These are phyloP conservation scores for Drosophila mayri DNA, from an alignment of 1,140 invertebrate genomes.

Conservation along the genomic window DNA sequence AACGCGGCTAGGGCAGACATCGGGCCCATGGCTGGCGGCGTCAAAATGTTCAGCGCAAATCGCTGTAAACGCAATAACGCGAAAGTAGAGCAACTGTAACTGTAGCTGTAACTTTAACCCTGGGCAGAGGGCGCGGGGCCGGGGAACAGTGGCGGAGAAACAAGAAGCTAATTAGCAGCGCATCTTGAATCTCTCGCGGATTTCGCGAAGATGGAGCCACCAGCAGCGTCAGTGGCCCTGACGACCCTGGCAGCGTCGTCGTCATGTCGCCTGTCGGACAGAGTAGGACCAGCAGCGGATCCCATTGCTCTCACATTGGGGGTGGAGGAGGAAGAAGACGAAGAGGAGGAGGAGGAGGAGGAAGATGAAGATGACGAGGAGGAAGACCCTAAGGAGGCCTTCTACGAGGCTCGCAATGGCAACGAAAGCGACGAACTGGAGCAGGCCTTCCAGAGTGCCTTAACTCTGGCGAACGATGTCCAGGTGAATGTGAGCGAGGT, in stretches of 20 bases:
- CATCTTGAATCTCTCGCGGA: constrained; percentile 18
- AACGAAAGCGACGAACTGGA: constrained; percentile 74
- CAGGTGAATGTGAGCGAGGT: constrained; percentile 60
- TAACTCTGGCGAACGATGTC: constrained; percentile 68
- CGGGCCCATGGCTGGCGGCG: constrained; percentile 30
- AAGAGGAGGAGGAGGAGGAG: constrained; percentile 36
- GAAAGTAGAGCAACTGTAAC: constrained; percentile 51
- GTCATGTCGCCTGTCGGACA: constrained; percentile 28
- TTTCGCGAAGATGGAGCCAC: constrained; percentile 30
- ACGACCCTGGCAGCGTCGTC: constrained; percentile 27
- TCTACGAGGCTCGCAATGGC: constrained; percentile 66
- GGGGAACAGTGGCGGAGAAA: constrained; percentile 7
- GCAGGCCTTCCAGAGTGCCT: constrained; percentile 67
- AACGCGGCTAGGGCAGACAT: background rate
- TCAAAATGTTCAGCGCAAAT: constrained; percentile 31
- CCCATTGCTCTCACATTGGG: constrained; percentile 26
- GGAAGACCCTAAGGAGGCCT: constrained; percentile 69
- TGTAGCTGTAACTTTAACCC: constrained; percentile 39
- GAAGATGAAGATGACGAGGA: constrained; percentile 34
- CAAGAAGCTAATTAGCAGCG: constrained; percentile 12
- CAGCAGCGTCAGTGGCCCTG: constrained; percentile 33
- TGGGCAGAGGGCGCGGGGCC: constrained; percentile 13
- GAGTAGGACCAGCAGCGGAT: constrained; percentile 18
- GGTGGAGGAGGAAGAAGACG: constrained; percentile 19
- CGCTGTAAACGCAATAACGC: constrained; percentile 29